Conservation (phyloP, 2,888 invertebrate genomes). For the Apodemia hepburni region DNA sequence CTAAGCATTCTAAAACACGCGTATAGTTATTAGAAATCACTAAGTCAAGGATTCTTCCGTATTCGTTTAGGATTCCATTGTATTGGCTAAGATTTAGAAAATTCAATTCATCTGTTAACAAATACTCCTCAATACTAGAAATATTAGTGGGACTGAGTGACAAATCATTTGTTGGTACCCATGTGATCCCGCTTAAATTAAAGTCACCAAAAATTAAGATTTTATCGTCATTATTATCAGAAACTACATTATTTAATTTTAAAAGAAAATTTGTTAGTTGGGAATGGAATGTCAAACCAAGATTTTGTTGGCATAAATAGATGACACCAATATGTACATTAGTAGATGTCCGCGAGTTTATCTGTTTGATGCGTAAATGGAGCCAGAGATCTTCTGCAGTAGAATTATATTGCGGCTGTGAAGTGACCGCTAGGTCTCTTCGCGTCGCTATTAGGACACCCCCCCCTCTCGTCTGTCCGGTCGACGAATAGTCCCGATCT, state of each 20-base stretch:
- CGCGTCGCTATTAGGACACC: neutral
- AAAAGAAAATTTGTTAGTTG: neutral
- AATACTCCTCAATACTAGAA: neutral
- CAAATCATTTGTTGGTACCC: neutral
- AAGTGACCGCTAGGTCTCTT: neutral
- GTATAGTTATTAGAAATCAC: neutral
- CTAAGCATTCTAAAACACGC: neutral
- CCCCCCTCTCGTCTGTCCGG: neutral
- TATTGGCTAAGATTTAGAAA: neutral
- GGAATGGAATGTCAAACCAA: neutral
- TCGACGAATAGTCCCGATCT: neutral
- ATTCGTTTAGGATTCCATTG: neutral
- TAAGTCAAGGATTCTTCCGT: neutral
- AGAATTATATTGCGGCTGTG: neutral
- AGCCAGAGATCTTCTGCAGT: neutral
- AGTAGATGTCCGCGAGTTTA: neutral
- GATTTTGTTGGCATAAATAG: slow-evolving; percentile 2
- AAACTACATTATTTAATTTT: neutral
- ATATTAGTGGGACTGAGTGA: neutral
- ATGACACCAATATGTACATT: neutral
- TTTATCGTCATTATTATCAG: neutral
- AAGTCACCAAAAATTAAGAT: neutral
- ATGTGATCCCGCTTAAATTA: neutral
- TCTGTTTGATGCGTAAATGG: neutral
- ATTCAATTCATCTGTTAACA: neutral